Base-by-base conservation (phyloP, 2,113 vertebrate genomes). In the Cyphomyrus discorhynchus region DNA sequence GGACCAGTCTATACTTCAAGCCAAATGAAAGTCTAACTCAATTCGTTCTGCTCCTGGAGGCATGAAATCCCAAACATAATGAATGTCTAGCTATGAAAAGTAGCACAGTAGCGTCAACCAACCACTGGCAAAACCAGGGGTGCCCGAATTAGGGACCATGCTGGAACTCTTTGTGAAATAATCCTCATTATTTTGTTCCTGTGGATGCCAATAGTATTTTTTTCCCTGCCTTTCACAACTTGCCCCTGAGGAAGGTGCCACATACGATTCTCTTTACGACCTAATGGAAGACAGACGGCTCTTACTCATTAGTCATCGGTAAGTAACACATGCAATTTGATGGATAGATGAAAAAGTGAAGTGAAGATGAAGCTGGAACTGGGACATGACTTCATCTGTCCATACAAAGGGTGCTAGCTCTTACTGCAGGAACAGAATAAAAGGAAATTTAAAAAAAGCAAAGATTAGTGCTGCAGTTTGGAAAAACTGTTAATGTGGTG, bases 1-100 rank as follows among this genome's bases (percentile, higher is more conserved):
- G 89, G 62, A 92, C 89, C 90, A 56, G 35, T 85, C 80, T 62
- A 62, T 19, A 39, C 88, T 80, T 77, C 90, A 91, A 90, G 93
- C 91, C 92, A 77, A 90, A 92, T 91, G 92, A 95, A 94, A 90
- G 88, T 94, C 91, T 86, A 91, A 91, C 92, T 91, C 94, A 93
- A 94, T 95, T 91, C 94, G 94, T 94, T 94, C 91, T 93, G 77
- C 91, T 94, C 91, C 92, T 90, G 49, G 94, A 93, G 89, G 82
- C 92, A 93, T 92, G 62, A 94, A 95, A 95, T 93, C 91, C 91
- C 93, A 93, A 93, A 91, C 90, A 92, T 94, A 93, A 95, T 94
- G 93, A 95, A 94, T 93, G 91, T 90, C 91, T 88, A 90, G 92
- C 90, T 91, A 92, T 92, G 89, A 62, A 85, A 42, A 27, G 50